Percentiles rank a stretch among this genome's conserved stretches.
These are phyloP conservation scores for Thecophora atra DNA, from an alignment of 2,888 invertebrate genomes.

Conservation along the genomic window DNA sequence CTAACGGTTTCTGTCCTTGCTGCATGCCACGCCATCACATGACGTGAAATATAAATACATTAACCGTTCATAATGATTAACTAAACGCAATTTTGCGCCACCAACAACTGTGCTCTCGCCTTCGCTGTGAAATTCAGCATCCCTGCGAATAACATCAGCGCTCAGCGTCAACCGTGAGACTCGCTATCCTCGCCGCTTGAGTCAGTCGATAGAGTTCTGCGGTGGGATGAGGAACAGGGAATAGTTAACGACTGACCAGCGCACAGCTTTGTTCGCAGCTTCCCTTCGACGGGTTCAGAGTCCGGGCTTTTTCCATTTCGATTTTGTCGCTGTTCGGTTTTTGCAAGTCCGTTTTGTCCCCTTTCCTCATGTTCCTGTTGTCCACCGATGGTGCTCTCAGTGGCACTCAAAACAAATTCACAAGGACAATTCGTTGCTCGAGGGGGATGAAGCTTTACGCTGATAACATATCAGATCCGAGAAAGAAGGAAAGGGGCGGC, in stretches of 20 bases:
- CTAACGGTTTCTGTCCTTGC: conserved; percentile 28
- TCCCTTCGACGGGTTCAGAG: conserved; percentile 18
- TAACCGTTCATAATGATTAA: conserved; percentile 33
- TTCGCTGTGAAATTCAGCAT: not conserved
- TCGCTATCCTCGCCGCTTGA: conserved; percentile 2
- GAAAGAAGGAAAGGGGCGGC: not conserved
- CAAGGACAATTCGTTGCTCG: conserved; percentile 42
- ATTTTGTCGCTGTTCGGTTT: not conserved
- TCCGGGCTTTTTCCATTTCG: conserved; percentile 11
- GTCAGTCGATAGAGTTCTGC: not conserved
- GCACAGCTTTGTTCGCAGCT: not conserved
- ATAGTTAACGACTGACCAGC: not conserved
- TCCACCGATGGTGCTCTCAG: not conserved
- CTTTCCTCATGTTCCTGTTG: conserved; percentile 6
- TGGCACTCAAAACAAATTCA: conserved; percentile 38
- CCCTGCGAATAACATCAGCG: not conserved
- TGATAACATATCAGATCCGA: conserved; percentile 23
- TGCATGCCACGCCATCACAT: conserved; percentile 16
- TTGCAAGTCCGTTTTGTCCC: conserved; percentile 1
- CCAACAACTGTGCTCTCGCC: not conserved
- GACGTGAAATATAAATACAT: conserved; percentile 30
- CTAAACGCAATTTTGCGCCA: conserved; percentile 5
- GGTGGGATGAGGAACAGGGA: not conserved
- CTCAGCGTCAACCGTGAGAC: conserved; percentile 6
- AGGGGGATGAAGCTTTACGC: conserved; percentile 40